Conservation (phyloP, 2,888 invertebrate species). For the Charanyca ferruginea region DNA sequence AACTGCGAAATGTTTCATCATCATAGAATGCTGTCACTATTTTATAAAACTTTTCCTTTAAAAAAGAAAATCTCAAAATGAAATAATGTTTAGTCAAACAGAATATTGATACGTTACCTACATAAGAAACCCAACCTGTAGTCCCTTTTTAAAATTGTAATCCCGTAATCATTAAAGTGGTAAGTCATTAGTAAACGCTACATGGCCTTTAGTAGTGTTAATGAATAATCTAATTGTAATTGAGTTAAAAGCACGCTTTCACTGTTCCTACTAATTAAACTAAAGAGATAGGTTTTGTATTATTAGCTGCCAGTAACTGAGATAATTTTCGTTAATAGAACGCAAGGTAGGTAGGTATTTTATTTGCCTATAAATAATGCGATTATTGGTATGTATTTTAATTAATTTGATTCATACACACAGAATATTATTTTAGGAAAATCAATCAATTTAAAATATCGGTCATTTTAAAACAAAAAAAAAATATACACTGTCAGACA, state of each 20-base stretch:
- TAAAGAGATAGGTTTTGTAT: conserved; percentile 7
- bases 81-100: neutral
- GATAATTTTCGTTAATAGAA: neutral
- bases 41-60: no score
- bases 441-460: neutral
- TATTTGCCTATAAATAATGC: neutral
- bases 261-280: conserved; percentile 13
- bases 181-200: neutral
- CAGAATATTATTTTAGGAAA: neutral
- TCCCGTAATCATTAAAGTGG: neutral
- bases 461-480: neutral
- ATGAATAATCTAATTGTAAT: conserved; percentile 13
- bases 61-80: no score
- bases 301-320: conserved; percentile 4
- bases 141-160: neutral
- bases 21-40: no score
- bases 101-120: neutral
- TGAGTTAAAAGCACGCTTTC: conserved; percentile 17
- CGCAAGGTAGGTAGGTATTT: neutral
- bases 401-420: conserved; percentile 29
- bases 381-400: neutral
- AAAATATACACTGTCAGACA: conserved; percentile 14
- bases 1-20: no score
- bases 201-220: neutral
- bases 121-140: neutral